These are phyloP conservation scores for Sitta carolinensis DNA, from an alignment of 2,797 vertebrate species.

Conservation along the genomic window DNA sequence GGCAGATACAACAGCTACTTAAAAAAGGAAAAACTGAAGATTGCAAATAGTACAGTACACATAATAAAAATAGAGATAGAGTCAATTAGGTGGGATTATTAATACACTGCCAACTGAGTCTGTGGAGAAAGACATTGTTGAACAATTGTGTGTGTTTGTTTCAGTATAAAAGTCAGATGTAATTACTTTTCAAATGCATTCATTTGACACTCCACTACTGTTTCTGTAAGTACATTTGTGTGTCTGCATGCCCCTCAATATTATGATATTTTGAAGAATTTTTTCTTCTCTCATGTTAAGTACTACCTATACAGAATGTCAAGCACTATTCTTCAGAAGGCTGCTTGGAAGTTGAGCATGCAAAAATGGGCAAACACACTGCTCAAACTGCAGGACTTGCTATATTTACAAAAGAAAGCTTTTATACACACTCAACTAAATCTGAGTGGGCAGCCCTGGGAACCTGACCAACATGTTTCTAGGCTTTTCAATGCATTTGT, in stretches of 20 bases:
- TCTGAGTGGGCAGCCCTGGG: slow-evolving; percentile 65
- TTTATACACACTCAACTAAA: slow-evolving; percentile 23
- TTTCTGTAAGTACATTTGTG: accelerated
- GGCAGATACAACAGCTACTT: background rate
- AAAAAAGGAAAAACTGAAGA: background rate
- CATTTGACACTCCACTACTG: background rate
- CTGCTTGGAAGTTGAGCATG: background rate
- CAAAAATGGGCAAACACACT: slow-evolving; percentile 59
- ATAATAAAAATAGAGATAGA: background rate
- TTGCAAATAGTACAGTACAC: background rate
- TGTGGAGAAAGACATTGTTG: background rate
- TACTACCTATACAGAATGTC: background rate
- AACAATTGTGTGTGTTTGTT: background rate
- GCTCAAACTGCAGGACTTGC: slow-evolving; percentile 48
- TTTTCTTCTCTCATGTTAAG: background rate
- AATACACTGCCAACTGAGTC: background rate
- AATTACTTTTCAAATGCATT: background rate
- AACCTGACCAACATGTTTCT: slow-evolving; percentile 58
- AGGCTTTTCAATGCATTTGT: slow-evolving; percentile 24
- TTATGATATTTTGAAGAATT: background rate
- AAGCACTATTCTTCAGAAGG: background rate
- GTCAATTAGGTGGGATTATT: background rate
- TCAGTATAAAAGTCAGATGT: background rate
- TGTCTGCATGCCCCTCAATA: background rate
- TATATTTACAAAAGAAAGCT: slow-evolving; percentile 50